These are phyloP conservation scores for Tachina lurida DNA, from an alignment of 2,888 invertebrate genomes.

Conservation along the genomic window DNA sequence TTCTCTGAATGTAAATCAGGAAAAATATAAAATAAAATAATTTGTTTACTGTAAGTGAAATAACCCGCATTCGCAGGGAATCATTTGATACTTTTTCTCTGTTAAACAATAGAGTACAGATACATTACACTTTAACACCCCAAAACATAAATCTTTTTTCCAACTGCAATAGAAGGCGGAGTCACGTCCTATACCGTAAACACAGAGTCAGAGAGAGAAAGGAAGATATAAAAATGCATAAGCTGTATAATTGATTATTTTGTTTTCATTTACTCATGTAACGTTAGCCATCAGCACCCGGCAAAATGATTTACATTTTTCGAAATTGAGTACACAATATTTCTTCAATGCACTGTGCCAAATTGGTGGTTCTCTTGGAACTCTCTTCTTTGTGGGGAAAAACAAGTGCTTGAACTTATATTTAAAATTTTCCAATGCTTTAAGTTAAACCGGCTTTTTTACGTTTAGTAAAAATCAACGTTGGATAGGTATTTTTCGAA, in stretches of 20 bases:
- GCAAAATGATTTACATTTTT: constrained; percentile 78
- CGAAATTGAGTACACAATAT: constrained; percentile 73
- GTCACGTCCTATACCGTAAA: constrained; percentile 42
- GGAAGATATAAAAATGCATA: constrained; percentile 13
- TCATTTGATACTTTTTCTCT: constrained; percentile 56
- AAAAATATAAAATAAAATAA: constrained; percentile 36
- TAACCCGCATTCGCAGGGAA: constrained; percentile 39
- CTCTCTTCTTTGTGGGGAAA: constrained; percentile 3
- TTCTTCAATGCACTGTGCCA: background rate
- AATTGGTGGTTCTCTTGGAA: background rate
- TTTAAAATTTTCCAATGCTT: constrained; percentile 6
- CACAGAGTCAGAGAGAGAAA: constrained; percentile 52
- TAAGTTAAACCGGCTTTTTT: constrained; percentile 66
- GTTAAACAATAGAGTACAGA: constrained; percentile 71
- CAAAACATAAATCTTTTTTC: constrained; percentile 76
- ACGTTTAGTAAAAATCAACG: constrained; percentile 19
- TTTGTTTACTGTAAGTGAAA: constrained; percentile 30
- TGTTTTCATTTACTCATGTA: constrained; percentile 69
- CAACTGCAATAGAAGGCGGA: constrained; percentile 75
- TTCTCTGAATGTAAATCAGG: constrained; percentile 22
- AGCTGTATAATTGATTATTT: constrained; percentile 70
- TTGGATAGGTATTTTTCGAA: constrained; percentile 40
- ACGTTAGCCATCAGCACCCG: constrained; percentile 23
- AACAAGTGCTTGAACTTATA: constrained; percentile 22
- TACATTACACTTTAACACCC: constrained; percentile 76